Evolutionary conservation across 1,140 invertebrate genomes (phyloP).

Genomic region (Drosophila tsacasi): DNA sequence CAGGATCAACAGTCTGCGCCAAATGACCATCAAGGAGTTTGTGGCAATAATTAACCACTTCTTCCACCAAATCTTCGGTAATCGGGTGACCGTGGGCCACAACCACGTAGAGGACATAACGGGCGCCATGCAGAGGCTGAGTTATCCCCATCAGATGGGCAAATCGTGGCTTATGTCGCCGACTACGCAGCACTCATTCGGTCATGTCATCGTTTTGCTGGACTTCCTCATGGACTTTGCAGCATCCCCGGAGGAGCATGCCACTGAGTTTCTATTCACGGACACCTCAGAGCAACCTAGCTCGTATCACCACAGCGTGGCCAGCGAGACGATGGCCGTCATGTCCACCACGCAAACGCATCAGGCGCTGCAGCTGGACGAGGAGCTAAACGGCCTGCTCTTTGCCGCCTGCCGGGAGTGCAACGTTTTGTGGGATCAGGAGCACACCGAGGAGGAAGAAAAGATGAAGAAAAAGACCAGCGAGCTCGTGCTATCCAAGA

Average conservation of each 20-base stretch:
- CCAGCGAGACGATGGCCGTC: conserved; percentile 33
- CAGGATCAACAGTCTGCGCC: conserved; percentile 56
- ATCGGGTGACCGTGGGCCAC: conserved; percentile 54
- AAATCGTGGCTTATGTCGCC: conserved; percentile 82
- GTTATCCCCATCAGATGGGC: conserved; percentile 67
- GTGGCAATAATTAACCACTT: conserved; percentile 71
- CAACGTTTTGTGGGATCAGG: conserved; percentile 59
- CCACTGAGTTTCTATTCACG: conserved; percentile 58
- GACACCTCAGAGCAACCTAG: conserved; percentile 60
- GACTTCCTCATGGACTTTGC: conserved; percentile 79
- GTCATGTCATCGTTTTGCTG: conserved; percentile 76
- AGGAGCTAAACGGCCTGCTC: conserved; percentile 46
- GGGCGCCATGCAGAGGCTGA: conserved; percentile 66
- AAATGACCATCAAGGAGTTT: conserved; percentile 82
- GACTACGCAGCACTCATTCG: conserved; percentile 74
- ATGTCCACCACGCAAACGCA: conserved; percentile 42
- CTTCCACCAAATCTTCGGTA: conserved; percentile 63
- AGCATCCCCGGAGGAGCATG: conserved; percentile 11
- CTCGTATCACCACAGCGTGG: conserved; percentile 45
- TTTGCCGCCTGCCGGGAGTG: conserved; percentile 32
- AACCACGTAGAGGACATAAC: conserved; percentile 79
- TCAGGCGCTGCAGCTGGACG: conserved; percentile 36
- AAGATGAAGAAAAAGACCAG: conserved; percentile 32
- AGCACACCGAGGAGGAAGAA: conserved; percentile 39
- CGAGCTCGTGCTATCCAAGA: conserved; percentile 43